Conservation (phyloP, 2,888 invertebrate genomes). For the Synergus gifuensis region DNA sequence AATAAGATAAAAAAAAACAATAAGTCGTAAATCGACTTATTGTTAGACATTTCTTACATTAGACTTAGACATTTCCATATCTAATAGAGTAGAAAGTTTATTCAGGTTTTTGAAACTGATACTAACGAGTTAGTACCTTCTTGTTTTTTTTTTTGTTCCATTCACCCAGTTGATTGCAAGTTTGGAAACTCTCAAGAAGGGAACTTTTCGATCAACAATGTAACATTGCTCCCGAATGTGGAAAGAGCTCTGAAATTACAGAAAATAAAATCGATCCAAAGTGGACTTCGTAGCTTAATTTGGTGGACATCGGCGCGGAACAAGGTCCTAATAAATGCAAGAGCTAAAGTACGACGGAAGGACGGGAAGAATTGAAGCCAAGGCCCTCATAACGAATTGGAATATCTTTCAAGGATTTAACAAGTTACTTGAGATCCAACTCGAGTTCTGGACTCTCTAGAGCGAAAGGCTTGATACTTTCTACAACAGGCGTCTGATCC, state of each 20-base stretch:
- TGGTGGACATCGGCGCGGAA: too few relatives aligned
- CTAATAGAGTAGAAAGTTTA: not conserved
- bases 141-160: not conserved
- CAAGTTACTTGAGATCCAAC: conserved; percentile 71
- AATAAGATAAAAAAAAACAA: not conserved
- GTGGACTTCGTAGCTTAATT: too few relatives aligned
- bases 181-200: not conserved
- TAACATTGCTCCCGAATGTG: not conserved
- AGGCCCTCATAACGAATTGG: not conserved
- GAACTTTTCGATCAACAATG: not conserved
- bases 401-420: not conserved
- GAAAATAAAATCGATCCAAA: not conserved
- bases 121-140: not conserved
- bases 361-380: conserved; percentile 10
- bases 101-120: not conserved
- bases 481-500: conserved; percentile 82
- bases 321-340: not conserved
- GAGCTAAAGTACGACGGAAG: not conserved
- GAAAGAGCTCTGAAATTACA: not conserved
- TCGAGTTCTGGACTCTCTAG: conserved; percentile 73
- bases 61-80: not conserved
- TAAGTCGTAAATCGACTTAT: not conserved
- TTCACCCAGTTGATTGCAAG: not conserved
- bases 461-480: conserved; percentile 73
- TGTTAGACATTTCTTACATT: too few relatives aligned